Evolutionary conservation across 2,113 vertebrate species (phyloP).

Genomic region (Pristiophorus japonicus): DNA sequence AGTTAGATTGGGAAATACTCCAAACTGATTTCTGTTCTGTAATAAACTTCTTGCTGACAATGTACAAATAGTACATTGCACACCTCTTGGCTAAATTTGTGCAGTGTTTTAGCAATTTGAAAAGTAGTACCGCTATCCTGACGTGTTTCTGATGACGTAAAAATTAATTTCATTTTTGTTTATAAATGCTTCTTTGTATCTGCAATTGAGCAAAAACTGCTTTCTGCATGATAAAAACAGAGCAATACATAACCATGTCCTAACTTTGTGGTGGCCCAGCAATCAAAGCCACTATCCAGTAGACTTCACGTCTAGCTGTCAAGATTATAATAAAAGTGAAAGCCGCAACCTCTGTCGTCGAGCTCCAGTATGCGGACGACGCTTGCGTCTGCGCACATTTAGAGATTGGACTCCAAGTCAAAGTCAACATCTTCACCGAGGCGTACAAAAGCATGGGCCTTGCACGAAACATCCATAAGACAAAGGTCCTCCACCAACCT

Average conservation of each 20-base stretch:
- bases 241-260: neutral
- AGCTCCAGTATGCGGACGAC: too few relatives aligned
- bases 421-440: too few relatives aligned
- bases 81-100: neutral
- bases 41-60: neutral
- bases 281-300: neutral
- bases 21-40: neutral
- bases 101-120: neutral
- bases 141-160: too few relatives aligned
- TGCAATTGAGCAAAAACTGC: too few relatives aligned
- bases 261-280: neutral
- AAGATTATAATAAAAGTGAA: neutral
- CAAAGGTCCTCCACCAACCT: too few relatives aligned
- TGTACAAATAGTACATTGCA: neutral
- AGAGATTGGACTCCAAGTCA: too few relatives aligned
- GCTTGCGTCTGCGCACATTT: too few relatives aligned
- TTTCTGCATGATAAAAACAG: too few relatives aligned
- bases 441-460: too few relatives aligned
- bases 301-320: neutral
- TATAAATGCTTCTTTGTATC: neutral
- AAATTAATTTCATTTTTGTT: too few relatives aligned
- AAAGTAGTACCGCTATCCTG: neutral
- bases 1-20: neutral
- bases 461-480: too few relatives aligned
- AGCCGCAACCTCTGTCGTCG: too few relatives aligned